These are phyloP conservation scores for Heliocidaris tuberculata DNA, from an alignment of 35 echinoderm and acorn worm species.

Conservation along the genomic window DNA sequence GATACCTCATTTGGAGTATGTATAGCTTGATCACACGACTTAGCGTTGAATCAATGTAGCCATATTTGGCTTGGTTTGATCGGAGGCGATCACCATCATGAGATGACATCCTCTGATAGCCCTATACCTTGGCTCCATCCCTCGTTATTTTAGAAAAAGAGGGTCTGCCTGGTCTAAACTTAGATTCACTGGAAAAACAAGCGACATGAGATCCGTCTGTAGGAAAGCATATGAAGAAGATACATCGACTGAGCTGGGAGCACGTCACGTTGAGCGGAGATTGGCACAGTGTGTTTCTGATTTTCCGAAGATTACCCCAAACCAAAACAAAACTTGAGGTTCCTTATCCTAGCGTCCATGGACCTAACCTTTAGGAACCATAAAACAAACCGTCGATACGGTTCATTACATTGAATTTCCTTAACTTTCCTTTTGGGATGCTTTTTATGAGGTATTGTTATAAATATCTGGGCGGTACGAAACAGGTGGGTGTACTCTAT, in stretches of 20 bases:
- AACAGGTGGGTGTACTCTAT: not conserved
- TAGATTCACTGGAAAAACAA: not conserved
- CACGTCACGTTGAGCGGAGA: not conserved
- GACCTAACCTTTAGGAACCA: not conserved
- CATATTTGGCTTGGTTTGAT: not conserved
- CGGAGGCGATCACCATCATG: not conserved
- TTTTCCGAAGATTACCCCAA: not conserved
- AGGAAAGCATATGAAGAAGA: slow-evolving; percentile 1
- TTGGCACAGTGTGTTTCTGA: not conserved
- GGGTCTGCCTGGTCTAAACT: not conserved
- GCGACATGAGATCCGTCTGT: not conserved
- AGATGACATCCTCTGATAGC: not conserved
- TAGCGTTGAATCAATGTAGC: not conserved
- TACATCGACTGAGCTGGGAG: not conserved
- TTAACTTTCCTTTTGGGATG: not conserved
- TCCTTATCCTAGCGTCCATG: not conserved
- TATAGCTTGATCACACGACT: not conserved
- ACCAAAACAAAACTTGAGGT: not conserved
- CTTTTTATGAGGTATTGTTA: not conserved
- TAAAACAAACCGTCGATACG: not conserved
- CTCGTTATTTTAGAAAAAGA: not conserved
- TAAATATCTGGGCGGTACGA: not conserved
- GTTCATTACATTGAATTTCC: not conserved
- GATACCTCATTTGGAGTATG: not conserved
- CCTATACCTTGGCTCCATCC: slow-evolving; percentile 8